phyloP scores from a whole-genome alignment of 2,113 vertebrate genomes.

The Rhipidura dahli region DNA sequence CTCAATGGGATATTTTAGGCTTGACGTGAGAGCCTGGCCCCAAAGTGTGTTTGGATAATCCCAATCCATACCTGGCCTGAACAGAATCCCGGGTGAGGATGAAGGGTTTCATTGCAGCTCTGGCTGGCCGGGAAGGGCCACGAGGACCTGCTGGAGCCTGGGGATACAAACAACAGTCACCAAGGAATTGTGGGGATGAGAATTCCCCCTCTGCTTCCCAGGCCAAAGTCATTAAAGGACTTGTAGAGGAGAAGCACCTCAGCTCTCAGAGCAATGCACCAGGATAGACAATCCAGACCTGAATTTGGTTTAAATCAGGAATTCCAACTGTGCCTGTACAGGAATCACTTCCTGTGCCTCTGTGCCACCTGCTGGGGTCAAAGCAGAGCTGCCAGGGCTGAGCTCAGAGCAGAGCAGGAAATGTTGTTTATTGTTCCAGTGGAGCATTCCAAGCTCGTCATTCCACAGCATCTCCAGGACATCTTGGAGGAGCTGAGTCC shows the following conservation, averaged over 20 bases:
- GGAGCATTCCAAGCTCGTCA: background rate
- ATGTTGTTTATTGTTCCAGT: background rate
- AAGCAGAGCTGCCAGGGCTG: background rate
- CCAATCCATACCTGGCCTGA: slow-evolving; percentile 78
- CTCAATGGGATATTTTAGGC: too few relatives aligned
- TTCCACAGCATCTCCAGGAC: background rate
- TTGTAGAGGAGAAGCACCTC: background rate
- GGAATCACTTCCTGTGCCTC: background rate
- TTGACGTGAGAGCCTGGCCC: background rate
- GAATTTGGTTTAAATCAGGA: background rate
- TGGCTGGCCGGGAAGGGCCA: slow-evolving; percentile 23
- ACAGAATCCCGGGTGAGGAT: slow-evolving; percentile 85
- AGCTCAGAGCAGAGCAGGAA: background rate
- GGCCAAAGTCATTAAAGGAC: background rate
- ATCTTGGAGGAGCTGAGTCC: background rate
- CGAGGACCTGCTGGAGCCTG: slow-evolving; percentile 61
- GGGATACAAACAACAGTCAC: slow-evolving; percentile 17
- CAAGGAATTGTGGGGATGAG: background rate
- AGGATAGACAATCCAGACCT: background rate
- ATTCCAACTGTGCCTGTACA: background rate
- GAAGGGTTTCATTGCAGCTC: slow-evolving; percentile 85
- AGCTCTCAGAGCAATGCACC: background rate
- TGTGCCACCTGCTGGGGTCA: background rate
- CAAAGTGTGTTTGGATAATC: accelerated
- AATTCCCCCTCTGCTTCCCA: background rate